Evolutionary conservation across 2,113 vertebrate species (phyloP), one percentile per base, ranked within the genome.

Genomic region (Lycaon pictus): DNA sequence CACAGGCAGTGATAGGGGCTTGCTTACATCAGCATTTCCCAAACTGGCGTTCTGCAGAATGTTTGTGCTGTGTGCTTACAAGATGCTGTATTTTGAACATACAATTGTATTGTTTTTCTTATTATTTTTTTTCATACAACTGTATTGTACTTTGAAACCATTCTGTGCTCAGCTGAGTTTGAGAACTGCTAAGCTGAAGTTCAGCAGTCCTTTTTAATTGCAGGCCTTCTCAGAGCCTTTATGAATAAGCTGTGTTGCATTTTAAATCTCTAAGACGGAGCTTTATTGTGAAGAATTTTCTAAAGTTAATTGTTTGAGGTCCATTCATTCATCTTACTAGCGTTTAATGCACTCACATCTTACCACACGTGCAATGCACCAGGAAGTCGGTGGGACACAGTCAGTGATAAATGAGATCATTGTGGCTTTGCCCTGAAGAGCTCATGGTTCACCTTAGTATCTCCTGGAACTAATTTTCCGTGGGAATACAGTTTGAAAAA

Each of bases 311-410:
- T 37, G 11, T 71, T 11, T 22, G 12, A 35, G n/a, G 43, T 53
- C 48, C 23, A 20, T 35, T 37, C 11, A 0, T n/a, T 29, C 6
- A 11, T 35, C 15, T 16, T 20, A 11, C 72, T 32, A 0, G 69
- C 1, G 2, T 20, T 20, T 1, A 5, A 2, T 0, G 11, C 12
- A 6, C 67, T 20, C 1, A 0, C n/a, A 0, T 11, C 1, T 5
- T 12, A 0, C 19, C 0, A 0, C 0, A 8, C 20, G 15, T 0
- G 5, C 2, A 1, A 32, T 79, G 48, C 37, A 0, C 55, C 0
- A 1, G 69, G 32, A 29, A 15, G n/a, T 25, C 9, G 1, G 2
- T 1, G 76, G 85, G 65, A 32, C 7, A 0, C 7, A 0, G 15
- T 23, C 32, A 0, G 2, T 8, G 56, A 43, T 35, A 16, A n/a